Base-by-base conservation (phyloP, 2,797 vertebrate species). In the Cephalopachus bancanus region DNA sequence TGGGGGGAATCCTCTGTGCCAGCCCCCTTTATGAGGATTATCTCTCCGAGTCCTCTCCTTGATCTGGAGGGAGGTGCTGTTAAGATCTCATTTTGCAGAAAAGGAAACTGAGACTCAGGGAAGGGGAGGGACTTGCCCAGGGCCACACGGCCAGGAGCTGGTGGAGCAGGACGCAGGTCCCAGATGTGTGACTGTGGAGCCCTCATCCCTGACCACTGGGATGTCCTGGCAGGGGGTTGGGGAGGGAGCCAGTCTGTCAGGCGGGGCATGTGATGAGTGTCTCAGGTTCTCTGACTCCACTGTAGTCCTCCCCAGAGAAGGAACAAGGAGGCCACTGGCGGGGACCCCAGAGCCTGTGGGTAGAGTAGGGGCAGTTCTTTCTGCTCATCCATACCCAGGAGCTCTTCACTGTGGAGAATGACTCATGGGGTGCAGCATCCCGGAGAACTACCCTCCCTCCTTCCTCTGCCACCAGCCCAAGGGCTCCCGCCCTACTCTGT, bases 201-300 rank as follows among this genome's bases (percentile, higher is more conserved):
- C 33, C 37, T 20, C 0, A 6, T 7, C 14, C 22, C 24, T 55
- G 51, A n/a, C 4, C 12, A 1, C 59, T 20, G 51, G 53, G 28
- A 20, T 55, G 28, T 55, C 10, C 69, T 71, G 28, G n/a, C 3
- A 5, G 12, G 10, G 15, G 12, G 20, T 4, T 1, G 30, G 14
- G 76, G 26, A 57, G 53, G 53, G 33, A 15, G 15, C 79, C 37
- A 1, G 10, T 37, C 28, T n/a, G 12, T n/a, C 20, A 62, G 53
- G 53, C 0, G 1, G 22, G 17, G 16, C 24, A 5, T 24, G n/a
- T 4, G 44, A 69, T 5, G 44, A 55, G 3, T 28, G 3, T 10
- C 51, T 33, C 49, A 30, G 22, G 24, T 49, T 20, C 24, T 5
- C 1, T 44, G 10, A 55, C 11, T 9, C 8, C 9, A 26, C n/a